Evolutionary conservation across 35 echinoderm and acorn worm genomes (phyloP), one percentile per base, ranked within the genome.

Genomic region (Ophioderma brevispina): DNA sequence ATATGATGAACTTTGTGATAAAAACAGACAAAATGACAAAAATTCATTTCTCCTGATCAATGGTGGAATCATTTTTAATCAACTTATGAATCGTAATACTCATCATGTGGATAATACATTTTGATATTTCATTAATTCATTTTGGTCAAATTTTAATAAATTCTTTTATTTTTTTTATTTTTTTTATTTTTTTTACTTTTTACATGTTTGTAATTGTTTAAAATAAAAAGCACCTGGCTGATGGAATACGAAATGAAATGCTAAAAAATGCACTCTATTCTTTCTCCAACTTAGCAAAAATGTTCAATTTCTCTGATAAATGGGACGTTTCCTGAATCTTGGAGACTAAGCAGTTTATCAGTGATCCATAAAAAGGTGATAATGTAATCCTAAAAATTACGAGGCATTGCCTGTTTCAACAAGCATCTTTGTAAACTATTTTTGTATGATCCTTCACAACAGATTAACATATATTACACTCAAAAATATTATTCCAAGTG

Each of bases 401-500:
- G n/a, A n/a, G n/a, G n/a, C n/a, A n/a, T n/a, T 70, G 2, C 10
- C 59, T 70, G 59, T 70, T 25, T 70, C 59, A 3, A 70, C 10
- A 2, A 70, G n/a, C n/a, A 70, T 25, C 59, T 70, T 30, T 70
- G 59, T 70, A 70, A 70, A 25, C 59, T 70, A 13, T 70, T 70
- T n/a, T 70, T 70, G 59, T 70, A 15, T 70, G n/a, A 70, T 70
- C n/a, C 59, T 70, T 70, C 59, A 70, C n/a, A 70, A 70, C 59
- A 70, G 59, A 70, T 70, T 70, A 70, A 70, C 59, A 70, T 70
- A 15, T 70, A 15, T 8, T 70, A 25, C 10, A 15, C n/a, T 25
- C 2, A 70, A 25, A 25, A 70, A 70, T 70, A 25, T 70, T 25
- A 70, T 70, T 70, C 59, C 59, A 13, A 8, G n/a, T 70, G 59